phyloP scores from a whole-genome alignment of 1,140 invertebrate genomes.

The Oryzaephilus surinamensis region DNA sequence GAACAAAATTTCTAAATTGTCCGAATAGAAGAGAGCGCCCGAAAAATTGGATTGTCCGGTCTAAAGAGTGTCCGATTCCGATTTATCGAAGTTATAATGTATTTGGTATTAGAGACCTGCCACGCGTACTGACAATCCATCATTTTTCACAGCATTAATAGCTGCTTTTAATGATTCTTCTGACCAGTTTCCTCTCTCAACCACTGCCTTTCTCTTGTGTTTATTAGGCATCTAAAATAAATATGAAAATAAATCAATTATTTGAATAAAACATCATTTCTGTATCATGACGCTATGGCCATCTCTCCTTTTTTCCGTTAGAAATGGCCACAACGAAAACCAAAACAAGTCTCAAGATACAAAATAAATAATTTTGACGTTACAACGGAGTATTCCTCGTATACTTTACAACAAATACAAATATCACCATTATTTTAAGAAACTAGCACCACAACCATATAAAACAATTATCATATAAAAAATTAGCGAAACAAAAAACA shows the following conservation, averaged over 20 bases:
- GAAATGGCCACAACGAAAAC: neutral
- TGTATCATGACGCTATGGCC: neutral
- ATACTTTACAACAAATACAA: neutral
- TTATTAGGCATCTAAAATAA: constrained; percentile 5
- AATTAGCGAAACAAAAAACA: constrained; percentile 1
- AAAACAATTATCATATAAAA: neutral
- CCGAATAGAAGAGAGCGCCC: too few species aligned
- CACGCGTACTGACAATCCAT: neutral
- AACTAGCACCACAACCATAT: neutral
- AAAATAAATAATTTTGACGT: neutral
- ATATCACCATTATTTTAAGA: neutral
- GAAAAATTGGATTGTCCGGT: too few species aligned
- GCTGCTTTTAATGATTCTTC: constrained; percentile 6
- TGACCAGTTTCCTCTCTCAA: constrained; percentile 1
- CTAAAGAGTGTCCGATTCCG: too few species aligned
- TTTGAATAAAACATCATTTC: neutral
- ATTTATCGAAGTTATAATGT: too few species aligned
- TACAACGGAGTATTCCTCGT: neutral
- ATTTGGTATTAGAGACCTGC: neutral
- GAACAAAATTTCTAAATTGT: too few species aligned
- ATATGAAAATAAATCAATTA: neutral
- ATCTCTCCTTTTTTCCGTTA: neutral
- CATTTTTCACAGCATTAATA: constrained; percentile 2
- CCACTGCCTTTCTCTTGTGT: neutral
- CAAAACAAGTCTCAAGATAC: neutral